phyloP scores from a whole-genome alignment of 2,888 invertebrate species.

The Caenorhabditis sinica region DNA sequence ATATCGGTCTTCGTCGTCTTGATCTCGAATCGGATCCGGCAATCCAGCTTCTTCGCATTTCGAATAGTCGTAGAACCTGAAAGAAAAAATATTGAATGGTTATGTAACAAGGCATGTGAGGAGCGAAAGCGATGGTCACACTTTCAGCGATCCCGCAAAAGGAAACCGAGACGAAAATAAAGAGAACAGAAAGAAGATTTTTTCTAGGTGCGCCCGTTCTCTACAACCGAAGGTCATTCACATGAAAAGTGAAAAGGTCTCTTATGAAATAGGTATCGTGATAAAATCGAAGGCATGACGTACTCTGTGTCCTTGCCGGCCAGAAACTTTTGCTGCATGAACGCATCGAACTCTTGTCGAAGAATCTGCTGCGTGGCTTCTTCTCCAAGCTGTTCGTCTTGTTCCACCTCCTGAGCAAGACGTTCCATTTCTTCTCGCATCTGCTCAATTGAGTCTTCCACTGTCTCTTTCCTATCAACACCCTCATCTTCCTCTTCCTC shows the following conservation, averaged over 20 bases:
- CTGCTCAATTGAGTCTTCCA: conserved; percentile 64
- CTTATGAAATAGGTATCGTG: background rate
- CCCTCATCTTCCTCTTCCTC: conserved; percentile 65
- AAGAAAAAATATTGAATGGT: conserved; percentile 6
- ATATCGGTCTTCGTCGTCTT: conserved; percentile 80
- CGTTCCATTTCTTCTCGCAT: conserved; percentile 67
- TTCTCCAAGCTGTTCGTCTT: conserved; percentile 64
- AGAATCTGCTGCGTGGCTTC: conserved; percentile 72
- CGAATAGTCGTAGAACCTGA: conserved; percentile 78
- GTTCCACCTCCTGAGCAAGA: conserved; percentile 66
- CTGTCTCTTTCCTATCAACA: conserved; percentile 13
- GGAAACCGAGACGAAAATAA: too few relatives aligned
- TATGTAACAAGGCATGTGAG: too few relatives aligned
- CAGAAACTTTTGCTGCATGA: conserved; percentile 80
- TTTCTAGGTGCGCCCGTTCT: background rate
- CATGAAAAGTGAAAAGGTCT: background rate
- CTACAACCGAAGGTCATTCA: background rate
- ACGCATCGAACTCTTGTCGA: conserved; percentile 75
- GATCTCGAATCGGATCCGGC: conserved; percentile 71
- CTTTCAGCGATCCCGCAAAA: too few relatives aligned
- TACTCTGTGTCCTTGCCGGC: conserved; percentile 76
- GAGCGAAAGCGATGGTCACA: too few relatives aligned
- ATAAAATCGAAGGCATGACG: background rate
- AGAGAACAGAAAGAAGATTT: background rate
- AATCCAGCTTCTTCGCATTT: conserved; percentile 49